Evolutionary conservation across 2,797 vertebrate genomes (phyloP), one percentile per base, ranked within the genome.

Genomic region (Carcharodon carcharias): DNA sequence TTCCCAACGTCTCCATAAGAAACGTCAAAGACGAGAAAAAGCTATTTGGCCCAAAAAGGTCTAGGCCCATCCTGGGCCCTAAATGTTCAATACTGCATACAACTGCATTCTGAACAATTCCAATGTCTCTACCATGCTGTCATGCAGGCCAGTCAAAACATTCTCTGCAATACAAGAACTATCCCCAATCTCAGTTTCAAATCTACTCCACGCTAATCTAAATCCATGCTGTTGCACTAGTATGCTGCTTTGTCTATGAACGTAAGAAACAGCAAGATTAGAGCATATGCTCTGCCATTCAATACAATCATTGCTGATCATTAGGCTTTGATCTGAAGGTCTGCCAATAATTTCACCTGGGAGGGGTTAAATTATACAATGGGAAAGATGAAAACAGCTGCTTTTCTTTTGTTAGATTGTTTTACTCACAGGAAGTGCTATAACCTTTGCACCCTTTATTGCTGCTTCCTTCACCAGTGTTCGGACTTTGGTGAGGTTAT

Each of bases 381-480:
- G 1, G 40, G n/a, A 2, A 40, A 21, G 40, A 93, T 65, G 45
- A 50, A 45, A 45, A 65, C 35, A 3, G 26, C 1, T 96, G 11
- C 21, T 21, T 65, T 7, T 16, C 14, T 61, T 85, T 61, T 69
- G 16, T 50, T 85, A 26, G 82, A 50, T 56, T 73, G 61, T 71
- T 91, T 96, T 96, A 98, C 99, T 99, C 97, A 99, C 99, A 96
- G 99, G 99, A n/a, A 99, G 97, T 89, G 98, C 97, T 96, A 99
- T 98, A 96, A 99, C 56, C 21, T 98, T 97, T 96, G 99, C 98
- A 96, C 98, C 99, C 96, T 98, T 98, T 1, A 97, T 97, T 3
- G 99, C 98, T 9, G 99, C 99, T 97, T 99, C 98, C 96, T 97
- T 98, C 96, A 99, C 97, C 96, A 99, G 97, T 58, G 96, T 96